phyloP scores from a whole-genome alignment of 23 tunicate species.

The Halocynthia aurantium region DNA sequence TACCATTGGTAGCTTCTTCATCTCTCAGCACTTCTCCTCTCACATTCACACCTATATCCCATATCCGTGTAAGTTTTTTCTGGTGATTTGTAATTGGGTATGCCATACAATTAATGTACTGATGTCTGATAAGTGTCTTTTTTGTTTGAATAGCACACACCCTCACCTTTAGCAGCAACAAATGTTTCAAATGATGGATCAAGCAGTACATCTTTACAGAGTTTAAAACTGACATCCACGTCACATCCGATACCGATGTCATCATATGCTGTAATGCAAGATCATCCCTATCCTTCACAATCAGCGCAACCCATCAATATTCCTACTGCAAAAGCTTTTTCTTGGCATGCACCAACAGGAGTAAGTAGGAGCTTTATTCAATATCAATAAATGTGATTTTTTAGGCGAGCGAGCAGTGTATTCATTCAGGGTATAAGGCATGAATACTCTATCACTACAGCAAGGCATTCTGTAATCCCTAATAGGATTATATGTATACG shows the following conservation, averaged over 20 bases:
- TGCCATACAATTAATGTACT: not conserved
- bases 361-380: too few relatives aligned
- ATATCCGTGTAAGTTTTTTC: not conserved
- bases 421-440: not conserved
- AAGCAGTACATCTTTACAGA: too few relatives aligned
- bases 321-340: slow-evolving; percentile 47
- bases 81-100: not conserved
- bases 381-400: slow-evolving; percentile 9
- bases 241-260: slow-evolving; percentile 13
- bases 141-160: slow-evolving; percentile 12
- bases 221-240: not conserved
- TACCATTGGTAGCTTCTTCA: slow-evolving; percentile 2
- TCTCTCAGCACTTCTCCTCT: not conserved
- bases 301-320: slow-evolving; percentile 46
- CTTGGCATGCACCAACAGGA: slow-evolving; percentile 33
- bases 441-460: too few relatives aligned
- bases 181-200: not conserved
- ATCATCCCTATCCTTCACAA: not conserved
- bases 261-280: not conserved
- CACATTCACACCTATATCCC: not conserved
- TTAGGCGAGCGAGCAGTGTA: not conserved
- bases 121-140: not conserved
- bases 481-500: too few relatives aligned
- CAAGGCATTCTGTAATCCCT: too few relatives aligned
- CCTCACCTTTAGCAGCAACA: slow-evolving; percentile 43